Evolutionary conservation across 1,140 invertebrate genomes (phyloP).

Genomic region (Bombus pascuorum): DNA sequence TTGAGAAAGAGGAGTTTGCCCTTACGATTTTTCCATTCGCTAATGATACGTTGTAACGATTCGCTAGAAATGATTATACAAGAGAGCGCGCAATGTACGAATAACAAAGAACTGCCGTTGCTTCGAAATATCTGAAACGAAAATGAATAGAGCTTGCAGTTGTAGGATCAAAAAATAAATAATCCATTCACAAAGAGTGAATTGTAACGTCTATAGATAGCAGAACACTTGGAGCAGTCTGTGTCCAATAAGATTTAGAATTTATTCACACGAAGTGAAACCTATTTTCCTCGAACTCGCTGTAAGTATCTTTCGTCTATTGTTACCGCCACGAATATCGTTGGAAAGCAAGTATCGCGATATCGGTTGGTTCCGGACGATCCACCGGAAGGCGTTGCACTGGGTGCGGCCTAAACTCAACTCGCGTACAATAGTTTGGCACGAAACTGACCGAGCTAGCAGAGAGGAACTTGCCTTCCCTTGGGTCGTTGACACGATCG

Average conservation of each 20-base stretch:
- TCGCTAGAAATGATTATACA: too few relatives aligned
- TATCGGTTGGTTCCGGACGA: neutral
- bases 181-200: neutral
- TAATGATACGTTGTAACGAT: too few relatives aligned
- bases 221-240: neutral
- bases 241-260: neutral
- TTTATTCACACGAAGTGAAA: neutral
- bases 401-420: constrained; percentile 57
- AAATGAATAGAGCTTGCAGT: too few relatives aligned
- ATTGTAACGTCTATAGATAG: neutral
- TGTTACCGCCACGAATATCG: too few relatives aligned
- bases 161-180: neutral
- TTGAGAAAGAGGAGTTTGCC: too few relatives aligned
- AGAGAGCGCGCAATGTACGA: too few relatives aligned
- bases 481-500: constrained; percentile 57
- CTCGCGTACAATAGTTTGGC: constrained; percentile 61
- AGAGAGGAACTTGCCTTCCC: neutral
- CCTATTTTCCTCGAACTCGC: neutral
- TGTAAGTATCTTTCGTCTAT: neutral
- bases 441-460: constrained; percentile 38
- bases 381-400: constrained; percentile 29
- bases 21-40: too few relatives aligned
- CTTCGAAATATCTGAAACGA: too few relatives aligned
- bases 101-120: too few relatives aligned
- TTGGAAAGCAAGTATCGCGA: neutral